phyloP scores from a whole-genome alignment of 2,888 invertebrate genomes.

The Lycocerus yunnanus region DNA sequence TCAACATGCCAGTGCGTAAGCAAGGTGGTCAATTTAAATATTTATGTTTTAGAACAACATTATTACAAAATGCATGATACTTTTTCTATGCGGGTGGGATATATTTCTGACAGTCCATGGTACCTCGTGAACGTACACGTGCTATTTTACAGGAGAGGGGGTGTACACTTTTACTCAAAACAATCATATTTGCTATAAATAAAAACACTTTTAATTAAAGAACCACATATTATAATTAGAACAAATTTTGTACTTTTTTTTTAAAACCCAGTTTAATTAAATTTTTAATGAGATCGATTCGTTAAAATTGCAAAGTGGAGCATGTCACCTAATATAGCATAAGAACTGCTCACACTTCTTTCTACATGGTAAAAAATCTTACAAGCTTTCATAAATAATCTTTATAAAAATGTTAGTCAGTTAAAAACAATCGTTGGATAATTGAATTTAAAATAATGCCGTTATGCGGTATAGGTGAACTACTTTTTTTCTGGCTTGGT shows the following conservation, averaged over 20 bases:
- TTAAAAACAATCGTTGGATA: neutral
- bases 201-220: neutral
- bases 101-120: conserved; percentile 26
- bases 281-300: neutral
- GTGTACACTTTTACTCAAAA: conserved; percentile 5
- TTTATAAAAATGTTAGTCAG: neutral
- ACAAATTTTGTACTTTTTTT: neutral
- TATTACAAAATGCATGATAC: neutral
- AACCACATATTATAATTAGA: neutral
- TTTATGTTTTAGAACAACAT: conserved; percentile 33
- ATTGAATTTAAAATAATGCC: neutral
- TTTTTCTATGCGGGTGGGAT: conserved; percentile 23
- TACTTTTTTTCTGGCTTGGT: neutral
- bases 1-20: conserved; percentile 73
- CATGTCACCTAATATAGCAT: neutral
- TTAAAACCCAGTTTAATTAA: neutral
- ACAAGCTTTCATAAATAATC: neutral
- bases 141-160: conserved; percentile 28
- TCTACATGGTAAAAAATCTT: neutral
- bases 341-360: too few relatives aligned
- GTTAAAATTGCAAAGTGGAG: neutral
- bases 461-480: neutral
- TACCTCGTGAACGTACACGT: conserved; percentile 33
- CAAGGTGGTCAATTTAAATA: conserved; percentile 65
- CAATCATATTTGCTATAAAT: neutral